These are phyloP conservation scores for Centruroides sculpturatus DNA, from an alignment of 1,140 invertebrate genomes.

Conservation along the genomic window DNA sequence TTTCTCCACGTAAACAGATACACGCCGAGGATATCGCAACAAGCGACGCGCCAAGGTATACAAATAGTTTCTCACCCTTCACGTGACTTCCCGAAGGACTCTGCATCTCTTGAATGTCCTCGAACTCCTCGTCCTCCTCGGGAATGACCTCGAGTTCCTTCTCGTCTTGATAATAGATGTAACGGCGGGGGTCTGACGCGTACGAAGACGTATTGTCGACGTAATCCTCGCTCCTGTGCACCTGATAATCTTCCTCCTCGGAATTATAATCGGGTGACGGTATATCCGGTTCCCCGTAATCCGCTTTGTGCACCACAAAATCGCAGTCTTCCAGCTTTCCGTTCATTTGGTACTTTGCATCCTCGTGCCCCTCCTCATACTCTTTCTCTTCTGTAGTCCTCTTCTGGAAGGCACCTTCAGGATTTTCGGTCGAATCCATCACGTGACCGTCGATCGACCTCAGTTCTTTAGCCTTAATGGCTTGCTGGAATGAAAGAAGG, in stretches of 20 bases:
- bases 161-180: constrained; percentile 13
- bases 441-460: too few relatives aligned
- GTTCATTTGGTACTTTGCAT: too few relatives aligned
- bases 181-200: constrained; percentile 7
- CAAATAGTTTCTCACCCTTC: neutral
- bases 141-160: constrained; percentile 19
- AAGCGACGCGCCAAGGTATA: neutral
- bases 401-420: too few relatives aligned
- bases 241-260: constrained; percentile 14
- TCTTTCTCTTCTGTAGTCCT: too few relatives aligned
- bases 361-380: too few relatives aligned
- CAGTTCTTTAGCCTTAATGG: too few relatives aligned
- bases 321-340: constrained; percentile 6
- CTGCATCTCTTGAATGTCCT: constrained; percentile 11
- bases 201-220: constrained; percentile 11
- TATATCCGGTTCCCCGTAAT: constrained; percentile 12
- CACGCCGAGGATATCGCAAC: too few relatives aligned
- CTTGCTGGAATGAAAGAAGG: too few relatives aligned
- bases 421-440: too few relatives aligned
- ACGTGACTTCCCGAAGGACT: neutral
- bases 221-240: constrained; percentile 7
- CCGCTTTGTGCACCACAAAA: constrained; percentile 13
- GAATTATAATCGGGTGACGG: constrained; percentile 15
- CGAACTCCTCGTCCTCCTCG: constrained; percentile 17
- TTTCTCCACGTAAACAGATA: too few relatives aligned